Evolutionary conservation across 2,888 invertebrate species (phyloP).

Genomic region (Nomada ruficornis): DNA sequence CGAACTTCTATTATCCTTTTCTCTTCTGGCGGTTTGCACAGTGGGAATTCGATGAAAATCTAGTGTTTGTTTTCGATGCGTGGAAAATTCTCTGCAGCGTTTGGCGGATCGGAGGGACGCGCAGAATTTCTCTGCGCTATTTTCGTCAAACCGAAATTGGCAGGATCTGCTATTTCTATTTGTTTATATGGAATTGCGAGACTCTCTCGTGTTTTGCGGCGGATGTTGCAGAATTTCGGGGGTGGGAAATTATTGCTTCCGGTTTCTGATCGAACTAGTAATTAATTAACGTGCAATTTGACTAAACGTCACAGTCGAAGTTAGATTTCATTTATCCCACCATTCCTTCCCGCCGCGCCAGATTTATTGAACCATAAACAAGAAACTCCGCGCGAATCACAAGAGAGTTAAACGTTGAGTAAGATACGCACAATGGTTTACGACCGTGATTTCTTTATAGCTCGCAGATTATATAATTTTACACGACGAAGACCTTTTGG

Average conservation of each 20-base stretch:
- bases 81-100: neutral
- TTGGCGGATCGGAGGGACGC: too few relatives aligned
- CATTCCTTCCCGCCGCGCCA: constrained; percentile 21
- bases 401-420: constrained; percentile 55
- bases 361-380: constrained; percentile 65
- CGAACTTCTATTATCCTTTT: neutral
- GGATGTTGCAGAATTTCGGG: too few relatives aligned
- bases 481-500: constrained; percentile 14
- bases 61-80: too few relatives aligned
- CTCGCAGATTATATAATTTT: constrained; percentile 44
- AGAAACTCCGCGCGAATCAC: constrained; percentile 51
- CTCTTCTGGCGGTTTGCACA: neutral
- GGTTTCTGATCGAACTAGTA: constrained; percentile 19
- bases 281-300: constrained; percentile 9
- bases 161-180: too few relatives aligned
- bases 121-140: too few relatives aligned
- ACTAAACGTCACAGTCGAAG: constrained; percentile 55
- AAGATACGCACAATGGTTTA: constrained; percentile 58
- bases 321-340: constrained; percentile 49
- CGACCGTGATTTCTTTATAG: constrained; percentile 50
- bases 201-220: too few relatives aligned
- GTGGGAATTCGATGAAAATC: too few relatives aligned
- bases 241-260: too few relatives aligned
- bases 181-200: too few relatives aligned
- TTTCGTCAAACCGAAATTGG: too few relatives aligned